phyloP scores from a whole-genome alignment of 1,140 invertebrate species.

The Rhizoglyphus robini region DNA sequence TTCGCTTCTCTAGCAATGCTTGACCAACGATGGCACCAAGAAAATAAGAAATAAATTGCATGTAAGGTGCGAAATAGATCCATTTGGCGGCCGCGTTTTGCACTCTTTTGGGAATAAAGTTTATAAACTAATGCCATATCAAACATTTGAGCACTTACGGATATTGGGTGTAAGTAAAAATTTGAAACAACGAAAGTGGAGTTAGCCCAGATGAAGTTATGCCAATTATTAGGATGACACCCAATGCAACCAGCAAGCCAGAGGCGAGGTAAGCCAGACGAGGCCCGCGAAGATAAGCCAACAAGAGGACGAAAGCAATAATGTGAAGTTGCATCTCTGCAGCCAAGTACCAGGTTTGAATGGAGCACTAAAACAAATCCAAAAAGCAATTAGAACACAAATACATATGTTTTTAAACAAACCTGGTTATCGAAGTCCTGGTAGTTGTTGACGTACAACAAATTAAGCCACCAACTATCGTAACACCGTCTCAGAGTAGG shows the following conservation, averaged over 20 bases:
- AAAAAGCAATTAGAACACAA: background rate
- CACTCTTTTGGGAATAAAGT: background rate
- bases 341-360: slow-evolving; percentile 23
- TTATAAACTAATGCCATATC: background rate
- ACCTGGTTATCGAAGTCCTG: background rate
- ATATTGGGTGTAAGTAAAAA: background rate
- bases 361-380: slow-evolving; percentile 17
- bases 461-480: slow-evolving; percentile 20
- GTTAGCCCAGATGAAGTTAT: background rate
- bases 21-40: background rate
- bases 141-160: background rate
- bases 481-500: slow-evolving; percentile 19
- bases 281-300: background rate
- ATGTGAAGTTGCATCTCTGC: slow-evolving; percentile 23
- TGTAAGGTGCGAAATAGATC: background rate
- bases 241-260: background rate
- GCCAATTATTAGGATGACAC: background rate
- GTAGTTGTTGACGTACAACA: slow-evolving; percentile 24
- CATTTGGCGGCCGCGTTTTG: background rate
- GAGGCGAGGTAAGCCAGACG: background rate
- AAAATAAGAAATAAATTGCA: slow-evolving; percentile 14
- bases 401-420: background rate
- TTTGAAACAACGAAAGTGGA: background rate
- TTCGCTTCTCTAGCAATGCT: background rate
- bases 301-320: slow-evolving; percentile 13